Base-by-base conservation (phyloP, 2,113 vertebrate genomes). In the Antechinus stuartii region DNA sequence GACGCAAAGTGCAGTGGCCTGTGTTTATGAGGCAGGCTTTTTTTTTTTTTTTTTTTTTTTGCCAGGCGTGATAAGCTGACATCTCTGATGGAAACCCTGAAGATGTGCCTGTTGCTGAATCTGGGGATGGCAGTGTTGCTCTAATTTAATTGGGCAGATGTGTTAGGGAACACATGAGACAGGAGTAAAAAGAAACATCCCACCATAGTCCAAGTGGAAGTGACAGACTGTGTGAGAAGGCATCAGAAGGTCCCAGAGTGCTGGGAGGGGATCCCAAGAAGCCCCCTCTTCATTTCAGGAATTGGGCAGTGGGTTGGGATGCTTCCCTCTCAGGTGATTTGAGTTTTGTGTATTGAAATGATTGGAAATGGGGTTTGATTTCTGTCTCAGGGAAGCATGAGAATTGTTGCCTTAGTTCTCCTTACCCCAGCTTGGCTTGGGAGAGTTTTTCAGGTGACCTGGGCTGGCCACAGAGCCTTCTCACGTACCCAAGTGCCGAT, bases 261-360 rank as follows among this genome's bases (percentile, higher is more conserved):
- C 0, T 0, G 25, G 90, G 46, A 30, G n/a, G 50, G 23, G 4
- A 1, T 22, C 4, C 50, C 27, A 16, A 50, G n/a, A 76, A n/a
- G 61, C 1, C 0, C 22, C 56, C 53, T 10, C 6, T 8, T 93
- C 2, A 24, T 30, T 26, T n/a, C 52, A 91, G 42, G 84, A 7
- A 46, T 23, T 61, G 0, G 4, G 52, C 1, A 19, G 16, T 47
- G 19, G 91, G 91, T 89, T 93, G 26, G 5, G 49, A 25, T 6
- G 14, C 68, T 84, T 84, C 30, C 25, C 23, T 7, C 3, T 26
- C 91, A 46, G 2, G 10, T 26, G 53, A 24, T 26, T 30, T 30
- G 7, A 0, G 1, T 55, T 94, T 94, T 27, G 7, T 50, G 7
- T 61, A 52, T 35, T 3, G 8, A 47, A 10, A 10, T 0, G 61